Conservation (phyloP, 2,113 vertebrate species). For the Coregonus clupeaformis region DNA sequence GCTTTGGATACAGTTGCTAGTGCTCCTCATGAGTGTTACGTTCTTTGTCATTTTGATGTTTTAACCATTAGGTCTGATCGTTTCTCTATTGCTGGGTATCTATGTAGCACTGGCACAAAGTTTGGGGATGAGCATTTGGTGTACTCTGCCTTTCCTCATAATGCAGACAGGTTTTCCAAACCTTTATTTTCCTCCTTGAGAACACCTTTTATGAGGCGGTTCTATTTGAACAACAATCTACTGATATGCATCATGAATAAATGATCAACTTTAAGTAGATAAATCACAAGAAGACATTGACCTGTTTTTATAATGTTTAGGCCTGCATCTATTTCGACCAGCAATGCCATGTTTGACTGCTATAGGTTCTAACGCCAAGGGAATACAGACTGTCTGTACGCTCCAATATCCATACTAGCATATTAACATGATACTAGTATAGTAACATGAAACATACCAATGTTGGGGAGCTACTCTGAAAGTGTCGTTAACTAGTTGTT, state of each 20-base stretch:
- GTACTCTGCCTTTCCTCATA: background rate
- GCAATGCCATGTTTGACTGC: constrained; percentile 23
- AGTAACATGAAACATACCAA: too few relatives aligned
- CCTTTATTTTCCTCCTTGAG: background rate
- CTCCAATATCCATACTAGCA: too few relatives aligned
- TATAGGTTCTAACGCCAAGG: constrained; percentile 2
- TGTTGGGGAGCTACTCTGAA: too few relatives aligned
- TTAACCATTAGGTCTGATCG: background rate
- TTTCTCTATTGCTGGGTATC: background rate
- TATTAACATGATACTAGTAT: too few relatives aligned
- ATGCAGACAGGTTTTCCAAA: background rate
- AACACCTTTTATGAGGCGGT: background rate
- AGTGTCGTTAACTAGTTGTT: too few relatives aligned
- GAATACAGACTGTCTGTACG: background rate
- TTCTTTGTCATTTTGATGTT: background rate
- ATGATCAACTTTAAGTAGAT: background rate
- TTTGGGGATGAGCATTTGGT: background rate
- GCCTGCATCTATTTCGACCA: constrained; percentile 52
- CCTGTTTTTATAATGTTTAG: background rate
- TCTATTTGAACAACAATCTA: too few relatives aligned
- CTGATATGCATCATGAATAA: too few relatives aligned
- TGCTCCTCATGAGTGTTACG: background rate
- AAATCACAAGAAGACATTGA: background rate
- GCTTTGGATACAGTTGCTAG: background rate
- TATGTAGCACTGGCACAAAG: background rate